Base-by-base conservation (phyloP, 2,888 invertebrate species). In the Petrophora chlorosata region DNA sequence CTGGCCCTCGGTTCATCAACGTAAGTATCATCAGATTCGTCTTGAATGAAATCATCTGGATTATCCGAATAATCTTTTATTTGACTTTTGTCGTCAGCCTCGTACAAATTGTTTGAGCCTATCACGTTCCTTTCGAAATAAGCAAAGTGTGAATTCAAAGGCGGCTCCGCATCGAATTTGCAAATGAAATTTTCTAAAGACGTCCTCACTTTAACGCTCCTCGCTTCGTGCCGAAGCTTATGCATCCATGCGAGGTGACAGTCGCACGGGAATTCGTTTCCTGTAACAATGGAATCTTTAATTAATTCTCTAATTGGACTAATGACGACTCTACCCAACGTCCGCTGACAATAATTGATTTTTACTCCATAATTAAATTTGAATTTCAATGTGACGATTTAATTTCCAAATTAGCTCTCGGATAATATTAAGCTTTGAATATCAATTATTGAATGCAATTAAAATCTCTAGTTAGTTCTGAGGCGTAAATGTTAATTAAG, bases 171-270 rank as follows among this genome's bases (percentile, higher is more conserved):
- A 67, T 91, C 94, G 73, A 94, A 90, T 79, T 92, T 92, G 82
- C 96, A 96, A 67, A 93, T 92, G 73, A 95, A 91, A 75, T 94
- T 93, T 76, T 95, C 95, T 54, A 96, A 90, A 48, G 93, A 92
- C 63, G 92, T 93, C 65, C 92, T 92, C 63, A 95, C 92, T 81
- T 93, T 92, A 54, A 91, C 88, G 82, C 94, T 95, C 78, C 93
- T 93, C 58, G 96, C 95, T 73, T 95, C 95, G 81, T 94, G 94
- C 56, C 93, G 92, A 59, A 96, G 90, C 59, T 92, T 92, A 87
- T 94, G 94, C 89, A 96, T 93, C 96, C 96, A 96, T 50, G 93
- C 92, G 69, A 96, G 91, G 64, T 95, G 95, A 77, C 96, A 96
- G 86, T 96, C 95, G 87, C 96, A 97, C 74, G 93, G 91, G 82